Base-by-base conservation (phyloP, 2,888 invertebrate species). In the Byasa hedistus region DNA sequence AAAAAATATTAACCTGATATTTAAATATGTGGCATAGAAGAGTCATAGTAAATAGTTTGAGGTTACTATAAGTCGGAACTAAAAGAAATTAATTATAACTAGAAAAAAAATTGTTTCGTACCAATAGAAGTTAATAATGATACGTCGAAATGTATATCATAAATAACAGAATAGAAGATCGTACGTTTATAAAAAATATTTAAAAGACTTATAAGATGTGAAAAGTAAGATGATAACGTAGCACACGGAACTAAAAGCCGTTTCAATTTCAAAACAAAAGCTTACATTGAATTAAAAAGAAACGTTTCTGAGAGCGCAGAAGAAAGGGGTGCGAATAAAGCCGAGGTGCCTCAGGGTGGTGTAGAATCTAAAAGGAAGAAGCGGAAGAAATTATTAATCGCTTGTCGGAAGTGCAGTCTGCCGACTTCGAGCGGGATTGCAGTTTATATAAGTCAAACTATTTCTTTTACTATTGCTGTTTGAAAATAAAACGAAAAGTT, bases 311-410 rank as follows among this genome's bases (percentile, higher is more conserved):
- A 58, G 55, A 44, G 55, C 27, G 17, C 24, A 39, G 23, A 62
- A 62, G 52, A 15, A 66, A 66, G 32, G 61, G 54, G 54, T 54
- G 56, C 66, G 58, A 62, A 62, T 66, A 66, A 55, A 63, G 57
- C 24, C 58, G 32, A 27, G 52, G 3, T 24, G 62, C 66, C 62
- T 58, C 22, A 24, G 55, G 62, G 62, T n/a, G 36, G 56, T 23
- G 66, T 61, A 19, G 17, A 54, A 59, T 22, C 62, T 32, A 62
- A 51, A 48, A 63, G 55, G 48, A 63, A 56, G 48, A 48, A 48
- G 24, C 52, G 55, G 55, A 63, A 66, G 62, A 62, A 66, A 66
- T 66, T 66, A 63, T 66, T 66, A 63, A 66, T 63, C 58, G 66
- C 59, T 59, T 63, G 62, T 66, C 58, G 63, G 62, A 63, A 59